Evolutionary conservation across 2,113 vertebrate genomes (phyloP), one percentile per base, ranked within the genome.

Genomic region (Empidonax traillii): DNA sequence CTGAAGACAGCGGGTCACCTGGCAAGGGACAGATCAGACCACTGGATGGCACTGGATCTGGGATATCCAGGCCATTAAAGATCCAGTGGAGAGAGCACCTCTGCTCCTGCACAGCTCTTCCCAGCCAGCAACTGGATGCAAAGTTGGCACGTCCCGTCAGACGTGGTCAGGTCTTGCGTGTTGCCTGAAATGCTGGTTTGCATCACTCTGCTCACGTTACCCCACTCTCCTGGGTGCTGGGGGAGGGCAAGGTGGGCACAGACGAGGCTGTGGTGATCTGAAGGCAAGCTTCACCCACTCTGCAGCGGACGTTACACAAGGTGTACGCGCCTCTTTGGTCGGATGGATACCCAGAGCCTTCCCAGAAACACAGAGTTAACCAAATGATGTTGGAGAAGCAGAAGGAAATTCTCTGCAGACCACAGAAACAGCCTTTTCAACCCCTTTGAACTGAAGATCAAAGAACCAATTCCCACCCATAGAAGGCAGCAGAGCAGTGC

Each of bases 401-500:
- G 66, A 77, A 85, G 51, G 25, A 58, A 90, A 93, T 75, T 90
- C 93, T 93, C 92, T 85, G 65, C 46, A 77, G 88, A 58, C 76
- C 12, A 10, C 74, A 90, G 56, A 84, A 96, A 90, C 39, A 83
- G 72, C 39, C 51, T 89, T 73, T 82, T 86, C 93, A 88, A 31
- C 44, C 79, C 56, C 94, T 96, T 96, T 95, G 95, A 96, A 94
- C 83, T 92, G 83, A 81, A 94, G 96, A 95, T 95, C 93, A 97
- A 93, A 96, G 94, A 84, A 87, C 28, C 41, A 52, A 41, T 90
- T 91, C 85, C 79, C 28, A 84, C n/a, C 61, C 82, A 72, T 41
- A 81, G 65, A 79, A 96, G 62, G 79, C 43, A 25, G 59, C 62
- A 76, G 81, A 78, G 72, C 19, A 82, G 53, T 0, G 12, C 62